Evolutionary conservation across 2,797 vertebrate genomes (phyloP).

Genomic region (Uromys caudimaculatus): DNA sequence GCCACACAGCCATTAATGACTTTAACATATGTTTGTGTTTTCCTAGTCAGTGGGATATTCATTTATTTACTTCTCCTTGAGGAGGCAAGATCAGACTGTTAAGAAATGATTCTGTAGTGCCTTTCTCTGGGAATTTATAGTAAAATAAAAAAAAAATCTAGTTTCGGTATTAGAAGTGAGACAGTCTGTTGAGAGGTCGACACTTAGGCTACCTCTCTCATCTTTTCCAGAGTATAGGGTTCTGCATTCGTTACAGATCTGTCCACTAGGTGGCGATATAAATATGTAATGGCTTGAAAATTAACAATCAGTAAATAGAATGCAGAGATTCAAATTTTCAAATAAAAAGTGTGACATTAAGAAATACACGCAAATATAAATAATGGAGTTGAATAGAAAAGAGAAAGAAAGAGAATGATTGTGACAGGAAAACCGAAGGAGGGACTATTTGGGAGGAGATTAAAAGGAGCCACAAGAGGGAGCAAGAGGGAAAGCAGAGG

Average conservation of each 20-base stretch:
- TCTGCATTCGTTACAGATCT: conserved; percentile 15
- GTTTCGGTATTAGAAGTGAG: conserved; percentile 23
- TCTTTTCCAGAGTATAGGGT: neutral
- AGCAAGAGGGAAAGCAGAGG: neutral
- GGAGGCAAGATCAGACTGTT: conserved; percentile 61
- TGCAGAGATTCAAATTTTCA: neutral
- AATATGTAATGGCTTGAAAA: conserved; percentile 44
- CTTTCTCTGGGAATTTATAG: conserved; percentile 49
- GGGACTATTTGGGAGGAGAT: too few species aligned
- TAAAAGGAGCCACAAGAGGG: neutral
- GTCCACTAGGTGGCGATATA: conserved; percentile 75
- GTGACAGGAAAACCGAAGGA: neutral
- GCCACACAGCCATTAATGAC: conserved; percentile 80
- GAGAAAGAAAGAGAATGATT: too few species aligned
- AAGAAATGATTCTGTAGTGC: neutral
- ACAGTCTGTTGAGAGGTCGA: neutral
- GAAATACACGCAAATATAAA: neutral
- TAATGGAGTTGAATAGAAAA: neutral
- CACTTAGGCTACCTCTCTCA: neutral
- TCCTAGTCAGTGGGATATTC: conserved; percentile 71
- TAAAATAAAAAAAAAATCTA: conserved; percentile 51
- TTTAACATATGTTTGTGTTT: conserved; percentile 84
- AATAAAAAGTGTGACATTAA: conserved; percentile 16
- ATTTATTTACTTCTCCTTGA: conserved; percentile 79
- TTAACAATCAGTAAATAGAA: conserved; percentile 22